Base-by-base conservation (phyloP, 2,113 vertebrate genomes). In the Heteronetta atricapilla region DNA sequence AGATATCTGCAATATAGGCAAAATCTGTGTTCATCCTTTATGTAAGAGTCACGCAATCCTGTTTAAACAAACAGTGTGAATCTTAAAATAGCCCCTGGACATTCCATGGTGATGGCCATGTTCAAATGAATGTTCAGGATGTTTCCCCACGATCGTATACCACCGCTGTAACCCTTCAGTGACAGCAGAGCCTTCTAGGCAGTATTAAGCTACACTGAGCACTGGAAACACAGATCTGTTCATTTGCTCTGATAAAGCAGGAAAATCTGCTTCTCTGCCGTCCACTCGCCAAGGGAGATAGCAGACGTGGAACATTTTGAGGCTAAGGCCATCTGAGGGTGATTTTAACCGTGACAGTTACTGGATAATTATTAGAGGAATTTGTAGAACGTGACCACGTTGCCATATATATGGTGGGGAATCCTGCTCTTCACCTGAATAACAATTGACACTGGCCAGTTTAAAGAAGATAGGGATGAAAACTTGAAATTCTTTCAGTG, bases 51-150 rank as follows among this genome's bases (percentile, higher is more conserved):
- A 94, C 12, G 16, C 86, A 90, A 78, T 83, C 92, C 88, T 86
- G 90, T 91, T 96, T 93, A 91, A 96, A 96, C 88, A 96, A 94
- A 95, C 91, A 95, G 82, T 83, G 70, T 68, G 93, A 93, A 93
- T 92, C 96, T 94, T 95, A 96, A 96, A 96, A 95, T 96, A 96
- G 93, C 82, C 56, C 38, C 82, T 95, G 93, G 80, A 94, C 86
- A 94, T 95, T 97, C 95, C 92, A 90, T 55, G 5, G 6, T 2
- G 6, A 95, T 86, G 92, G 86, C 86, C 86, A 76, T 94, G 88
- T 94, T 95, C 93, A 92, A 94, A 86, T 68, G 93, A 95, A 94
- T 68, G 86, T 96, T 96, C 90, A 95, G 88, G 88, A 89, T 69
- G 64, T 88, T 97, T 94, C 90, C 58, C 86, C 83, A 90, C 92